phyloP scores from a whole-genome alignment of 2,113 vertebrate genomes.

The Sakesphorus luctuosus region DNA sequence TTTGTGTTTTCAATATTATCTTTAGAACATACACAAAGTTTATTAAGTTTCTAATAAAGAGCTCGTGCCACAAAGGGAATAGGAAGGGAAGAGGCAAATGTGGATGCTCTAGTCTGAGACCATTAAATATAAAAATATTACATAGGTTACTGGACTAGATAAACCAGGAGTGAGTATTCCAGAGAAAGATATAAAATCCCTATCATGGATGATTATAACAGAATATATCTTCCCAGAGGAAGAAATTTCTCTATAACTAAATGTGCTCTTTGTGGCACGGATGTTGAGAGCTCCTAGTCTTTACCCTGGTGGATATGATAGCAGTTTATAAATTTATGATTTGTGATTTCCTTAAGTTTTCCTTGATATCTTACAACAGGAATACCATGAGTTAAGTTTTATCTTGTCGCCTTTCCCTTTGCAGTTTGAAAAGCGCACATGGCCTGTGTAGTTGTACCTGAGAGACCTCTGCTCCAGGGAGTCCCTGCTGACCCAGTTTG shows the following conservation, averaged over 20 bases:
- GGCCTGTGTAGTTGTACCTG: neutral
- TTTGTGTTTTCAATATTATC: conserved; percentile 62
- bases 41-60: conserved; percentile 68
- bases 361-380: neutral
- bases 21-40: conserved; percentile 57
- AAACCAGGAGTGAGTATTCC: neutral
- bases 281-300: neutral
- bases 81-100: neutral
- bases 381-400: neutral
- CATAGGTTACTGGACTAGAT: neutral
- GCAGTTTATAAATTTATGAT: neutral
- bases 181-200: conserved; percentile 7
- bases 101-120: neutral
- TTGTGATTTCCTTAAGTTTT: neutral
- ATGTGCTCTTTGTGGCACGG: neutral
- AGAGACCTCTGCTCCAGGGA: neutral
- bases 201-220: neutral
- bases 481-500: neutral
- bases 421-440: neutral
- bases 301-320: neutral
- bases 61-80: conserved; percentile 7
- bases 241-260: neutral
- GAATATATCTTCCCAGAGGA: neutral
- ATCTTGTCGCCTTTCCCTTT: neutral
- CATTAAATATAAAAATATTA: neutral